Conservation (phyloP, 2,888 invertebrate species). For the Dromius quadrimaculatus region DNA sequence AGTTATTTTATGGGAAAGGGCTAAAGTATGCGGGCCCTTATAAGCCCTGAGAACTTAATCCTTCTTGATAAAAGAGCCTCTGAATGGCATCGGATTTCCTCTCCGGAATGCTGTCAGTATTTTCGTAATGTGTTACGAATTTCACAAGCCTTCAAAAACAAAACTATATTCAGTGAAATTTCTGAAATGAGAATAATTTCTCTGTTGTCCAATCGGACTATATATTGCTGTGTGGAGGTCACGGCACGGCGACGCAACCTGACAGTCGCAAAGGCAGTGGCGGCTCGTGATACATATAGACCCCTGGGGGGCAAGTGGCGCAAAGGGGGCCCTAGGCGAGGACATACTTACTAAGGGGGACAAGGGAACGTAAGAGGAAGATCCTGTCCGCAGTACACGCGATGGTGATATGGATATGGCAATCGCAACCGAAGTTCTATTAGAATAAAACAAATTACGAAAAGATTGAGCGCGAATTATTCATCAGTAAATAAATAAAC, state of each 20-base stretch:
- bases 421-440: background rate
- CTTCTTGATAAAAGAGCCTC: too few relatives aligned
- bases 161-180: too few relatives aligned
- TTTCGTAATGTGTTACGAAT: too few relatives aligned
- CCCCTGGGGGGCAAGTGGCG: background rate
- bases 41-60: background rate
- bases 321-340: background rate
- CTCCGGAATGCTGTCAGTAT: too few relatives aligned
- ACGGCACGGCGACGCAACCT: conserved; percentile 28
- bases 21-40: conserved; percentile 2
- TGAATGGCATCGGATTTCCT: too few relatives aligned
- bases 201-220: too few relatives aligned
- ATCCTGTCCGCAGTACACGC: conserved; percentile 3
- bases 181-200: too few relatives aligned
- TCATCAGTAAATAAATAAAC: too few relatives aligned
- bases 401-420: conserved; percentile 17
- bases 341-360: conserved; percentile 6
- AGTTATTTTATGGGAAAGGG: conserved; percentile 8
- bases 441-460: background rate
- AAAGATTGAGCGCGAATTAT: too few relatives aligned
- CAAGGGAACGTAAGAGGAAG: background rate
- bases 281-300: conserved; percentile 23
- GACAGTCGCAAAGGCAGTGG: conserved; percentile 14
- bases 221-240: conserved; percentile 28
- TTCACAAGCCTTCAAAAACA: too few relatives aligned